Base-by-base conservation (phyloP, 2,113 vertebrate species). In the Hassar affinis region DNA sequence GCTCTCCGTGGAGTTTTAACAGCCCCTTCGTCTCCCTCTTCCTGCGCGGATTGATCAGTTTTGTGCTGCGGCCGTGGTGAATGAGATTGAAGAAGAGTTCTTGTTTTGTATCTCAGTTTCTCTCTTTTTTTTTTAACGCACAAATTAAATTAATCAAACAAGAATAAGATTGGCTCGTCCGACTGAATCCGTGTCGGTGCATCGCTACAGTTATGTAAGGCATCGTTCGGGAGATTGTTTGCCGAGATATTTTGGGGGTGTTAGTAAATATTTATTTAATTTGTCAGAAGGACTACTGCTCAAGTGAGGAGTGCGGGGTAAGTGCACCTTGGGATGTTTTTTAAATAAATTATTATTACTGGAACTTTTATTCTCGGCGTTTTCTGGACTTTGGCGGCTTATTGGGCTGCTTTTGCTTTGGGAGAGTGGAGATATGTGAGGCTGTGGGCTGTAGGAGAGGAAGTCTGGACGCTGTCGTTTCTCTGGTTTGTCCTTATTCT, bases 31-130 rank as follows among this genome's bases (percentile, higher is more conserved):
- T 92, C 92, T 91, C 91, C 93, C 93, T 94, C 92, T 91, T 90
- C 88, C 87, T 89, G 79, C 61, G 94, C 94, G 94, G 90, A 95
- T 81, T 89, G 90, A 94, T 95, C 85, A 80, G 77, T 45, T 89
- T 90, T 90, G 96, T 96, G 94, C 94, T 96, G 92, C 92, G 96
- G 96, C 94, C 93, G 94, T 95, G 95, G 96, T 95, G 94, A 94
- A 95, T 94, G 94, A 94, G 94, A 94, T 94, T 94, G 94, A 94
- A 95, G 93, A 95, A 95, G 94, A 95, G 94, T 95, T 95, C 93
- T 94, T 95, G 94, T 94, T 95, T 94, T 95, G 92, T 94, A 94
- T 93, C 94, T 94, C 94, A 94, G 93, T 94, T 95, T 94, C 87
- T 93, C 91, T 93, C 88, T 93, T 93, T 94, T 69, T 66, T 18